Evolutionary conservation across 2,888 invertebrate genomes (phyloP).

Genomic region (Mythimna pallens): DNA sequence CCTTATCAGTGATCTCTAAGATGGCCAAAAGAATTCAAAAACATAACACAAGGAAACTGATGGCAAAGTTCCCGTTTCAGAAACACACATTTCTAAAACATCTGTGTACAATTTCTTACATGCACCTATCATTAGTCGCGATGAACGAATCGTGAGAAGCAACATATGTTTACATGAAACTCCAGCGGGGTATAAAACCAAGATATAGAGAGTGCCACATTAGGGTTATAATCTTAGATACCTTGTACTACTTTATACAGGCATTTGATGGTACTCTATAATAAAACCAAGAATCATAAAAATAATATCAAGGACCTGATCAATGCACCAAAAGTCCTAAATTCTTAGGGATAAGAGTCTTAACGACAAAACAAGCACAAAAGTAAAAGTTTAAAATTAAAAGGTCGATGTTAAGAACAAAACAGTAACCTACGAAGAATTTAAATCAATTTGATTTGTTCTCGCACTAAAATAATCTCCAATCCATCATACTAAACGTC

Average conservation of each 20-base stretch:
- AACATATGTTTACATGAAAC: conserved; percentile 43
- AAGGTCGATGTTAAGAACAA: background rate
- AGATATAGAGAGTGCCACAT: conserved; percentile 31
- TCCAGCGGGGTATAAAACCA: conserved; percentile 21
- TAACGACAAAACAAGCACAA: background rate
- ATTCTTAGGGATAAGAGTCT: background rate
- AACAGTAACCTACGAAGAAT: background rate
- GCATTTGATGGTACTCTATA: background rate
- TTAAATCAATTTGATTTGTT: background rate
- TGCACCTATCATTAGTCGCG: conserved; percentile 39
- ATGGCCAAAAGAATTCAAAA: background rate
- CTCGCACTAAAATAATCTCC: conserved; percentile 1
- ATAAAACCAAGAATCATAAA: background rate
- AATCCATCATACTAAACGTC: conserved; percentile 36
- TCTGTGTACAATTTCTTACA: conserved; percentile 30
- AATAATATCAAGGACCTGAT: background rate
- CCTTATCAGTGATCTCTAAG: background rate
- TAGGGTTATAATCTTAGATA: conserved; percentile 33
- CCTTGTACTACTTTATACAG: conserved; percentile 1
- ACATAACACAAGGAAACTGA: background rate
- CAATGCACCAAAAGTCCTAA: too few relatives aligned
- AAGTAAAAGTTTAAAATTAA: background rate
- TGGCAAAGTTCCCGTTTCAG: background rate
- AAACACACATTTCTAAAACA: conserved; percentile 10
- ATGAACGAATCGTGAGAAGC: conserved; percentile 51